Evolutionary conservation across 2,113 vertebrate species (phyloP), one percentile per base, ranked within the genome.

Genomic region (Pachypanchax playfairii): DNA sequence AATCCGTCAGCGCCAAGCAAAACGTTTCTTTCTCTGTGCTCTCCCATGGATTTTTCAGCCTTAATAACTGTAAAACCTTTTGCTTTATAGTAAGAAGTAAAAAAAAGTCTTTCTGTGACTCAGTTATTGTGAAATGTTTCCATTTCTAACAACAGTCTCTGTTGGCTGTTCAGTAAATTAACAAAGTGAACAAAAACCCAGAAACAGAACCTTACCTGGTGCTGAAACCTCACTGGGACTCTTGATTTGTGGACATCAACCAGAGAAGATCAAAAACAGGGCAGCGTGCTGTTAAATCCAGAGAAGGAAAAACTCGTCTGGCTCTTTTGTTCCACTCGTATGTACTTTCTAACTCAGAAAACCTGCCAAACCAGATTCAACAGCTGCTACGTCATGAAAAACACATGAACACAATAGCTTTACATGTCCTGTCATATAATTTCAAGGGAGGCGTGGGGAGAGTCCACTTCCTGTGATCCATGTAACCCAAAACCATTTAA

Each of bases 301-400:
- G 35, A n/a, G 5, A 8, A 24, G 6, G 20, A 28, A 53, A 65
- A 69, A 15, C 56, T 20, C 24, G 43, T 26, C 9, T 58, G 31
- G 49, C 49, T 29, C 33, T 20, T 76, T 63, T 42, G 24, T 41
- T 21, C 36, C 46, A 18, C 25, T 47, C 42, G 13, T 43, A 17
- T 18, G 42, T 63, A 17, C 60, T 62, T 46, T 20, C 41, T 62
- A 61, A 21, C 52, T 59, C 60, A 73, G 50, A 76, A 82, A 85
- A 84, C 84, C 72, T 72, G 70, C 79, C 82, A 76, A 87, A 86
- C 88, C 83, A 85, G 87, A 77, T 84, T 48, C 70, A 66, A 49
- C 35, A 3, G 70, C 65, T 55, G 39, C 73, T 58, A 57, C 80
- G 74, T 86, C 86, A 88, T 50, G 35, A 49, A 17, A 25, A 48